Evolutionary conservation across 2,113 vertebrate species (phyloP).

Genomic region (Spizaetus ornatus): DNA sequence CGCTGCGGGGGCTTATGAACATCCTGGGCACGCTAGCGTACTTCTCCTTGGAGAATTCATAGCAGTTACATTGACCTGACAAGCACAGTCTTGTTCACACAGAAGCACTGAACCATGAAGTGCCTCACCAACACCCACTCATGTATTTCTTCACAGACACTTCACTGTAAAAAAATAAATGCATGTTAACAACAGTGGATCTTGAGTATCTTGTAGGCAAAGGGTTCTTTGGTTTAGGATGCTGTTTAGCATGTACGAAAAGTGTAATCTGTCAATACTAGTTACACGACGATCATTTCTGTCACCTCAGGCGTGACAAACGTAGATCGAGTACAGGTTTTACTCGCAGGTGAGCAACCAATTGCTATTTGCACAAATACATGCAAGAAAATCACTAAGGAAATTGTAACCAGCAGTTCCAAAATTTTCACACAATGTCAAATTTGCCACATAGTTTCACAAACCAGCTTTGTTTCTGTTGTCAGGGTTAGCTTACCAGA

Average conservation of each 20-base stretch:
- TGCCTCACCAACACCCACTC: not conserved
- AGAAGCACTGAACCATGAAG: not conserved
- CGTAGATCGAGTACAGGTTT: not conserved
- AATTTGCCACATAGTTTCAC: not conserved
- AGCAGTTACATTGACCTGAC: not conserved
- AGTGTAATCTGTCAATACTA: not conserved
- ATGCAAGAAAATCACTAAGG: not conserved
- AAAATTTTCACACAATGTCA: not conserved
- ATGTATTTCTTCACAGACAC: not conserved
- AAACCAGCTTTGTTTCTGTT: not conserved
- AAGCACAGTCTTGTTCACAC: not conserved
- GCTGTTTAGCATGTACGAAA: not conserved
- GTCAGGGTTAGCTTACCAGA: not conserved
- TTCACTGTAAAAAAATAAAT: not conserved
- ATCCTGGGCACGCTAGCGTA: rapidly evolving
- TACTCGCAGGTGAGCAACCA: not conserved
- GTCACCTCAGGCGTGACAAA: not conserved
- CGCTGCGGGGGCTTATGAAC: not conserved
- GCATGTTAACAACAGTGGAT: not conserved
- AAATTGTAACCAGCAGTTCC: not conserved
- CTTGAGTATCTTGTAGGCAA: not conserved
- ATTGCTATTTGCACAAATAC: not conserved
- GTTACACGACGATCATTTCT: not conserved
- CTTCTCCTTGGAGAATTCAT: not conserved
- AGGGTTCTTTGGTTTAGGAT: not conserved